Percentiles rank a stretch among this genome's conserved stretches.
These are phyloP conservation scores for Rissa tridactyla DNA, from an alignment of 2,113 vertebrate genomes.

Conservation along the genomic window DNA sequence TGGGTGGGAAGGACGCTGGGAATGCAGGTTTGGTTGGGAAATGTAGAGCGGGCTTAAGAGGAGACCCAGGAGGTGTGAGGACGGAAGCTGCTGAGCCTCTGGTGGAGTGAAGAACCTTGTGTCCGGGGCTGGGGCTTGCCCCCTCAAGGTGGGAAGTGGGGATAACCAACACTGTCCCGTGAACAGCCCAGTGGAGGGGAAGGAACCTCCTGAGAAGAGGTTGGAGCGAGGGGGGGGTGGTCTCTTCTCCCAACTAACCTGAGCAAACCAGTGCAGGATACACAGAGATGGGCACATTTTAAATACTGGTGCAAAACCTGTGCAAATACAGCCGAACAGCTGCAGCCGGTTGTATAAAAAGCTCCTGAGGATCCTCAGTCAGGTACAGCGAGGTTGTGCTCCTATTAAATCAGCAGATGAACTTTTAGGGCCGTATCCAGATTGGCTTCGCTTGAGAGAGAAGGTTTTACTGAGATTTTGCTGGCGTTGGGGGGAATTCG, in stretches of 20 bases:
- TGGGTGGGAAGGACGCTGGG: too few relatives aligned
- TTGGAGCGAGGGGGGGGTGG: background rate
- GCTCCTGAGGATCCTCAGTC: background rate
- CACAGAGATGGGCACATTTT: accelerated
- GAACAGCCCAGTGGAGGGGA: background rate
- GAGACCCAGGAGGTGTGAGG: background rate
- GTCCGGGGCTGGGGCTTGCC: background rate
- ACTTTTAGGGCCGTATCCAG: background rate
- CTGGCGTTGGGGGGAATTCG: background rate
- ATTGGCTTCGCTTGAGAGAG: background rate
- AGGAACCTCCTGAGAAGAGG: background rate
- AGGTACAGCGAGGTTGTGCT: background rate
- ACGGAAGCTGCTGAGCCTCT: background rate
- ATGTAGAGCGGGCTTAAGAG: accelerated
- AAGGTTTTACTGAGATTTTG: background rate
- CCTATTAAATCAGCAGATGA: background rate
- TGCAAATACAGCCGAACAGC: background rate
- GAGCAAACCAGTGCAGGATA: background rate
- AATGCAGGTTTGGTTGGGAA: accelerated
- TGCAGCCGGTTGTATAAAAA: background rate
- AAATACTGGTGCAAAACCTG: background rate
- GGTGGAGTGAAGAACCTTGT: background rate
- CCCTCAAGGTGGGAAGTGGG: background rate
- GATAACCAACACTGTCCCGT: background rate
- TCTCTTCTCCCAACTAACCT: background rate